phyloP scores from a whole-genome alignment of 2,797 vertebrate species.

The Tokudaia muenninki region DNA sequence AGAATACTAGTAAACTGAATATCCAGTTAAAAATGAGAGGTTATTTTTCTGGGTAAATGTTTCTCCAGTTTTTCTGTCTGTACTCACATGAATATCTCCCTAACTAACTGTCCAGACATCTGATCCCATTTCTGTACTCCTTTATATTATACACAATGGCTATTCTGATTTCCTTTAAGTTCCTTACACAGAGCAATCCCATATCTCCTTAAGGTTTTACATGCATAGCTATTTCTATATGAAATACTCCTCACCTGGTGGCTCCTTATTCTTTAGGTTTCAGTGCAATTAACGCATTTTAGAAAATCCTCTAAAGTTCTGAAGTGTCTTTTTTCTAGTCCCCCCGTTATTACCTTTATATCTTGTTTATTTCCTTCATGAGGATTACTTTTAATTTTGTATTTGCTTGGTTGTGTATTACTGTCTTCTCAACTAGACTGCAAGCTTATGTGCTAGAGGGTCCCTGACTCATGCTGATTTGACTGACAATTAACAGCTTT shows the following conservation, averaged over 20 bases:
- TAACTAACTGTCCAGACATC: background rate
- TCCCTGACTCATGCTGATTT: background rate
- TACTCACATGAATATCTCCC: background rate
- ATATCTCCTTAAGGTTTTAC: background rate
- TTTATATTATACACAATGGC: background rate
- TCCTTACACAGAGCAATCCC: background rate
- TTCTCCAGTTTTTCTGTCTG: background rate
- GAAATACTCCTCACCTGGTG: background rate
- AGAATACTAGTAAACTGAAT: background rate
- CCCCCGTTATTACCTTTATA: background rate
- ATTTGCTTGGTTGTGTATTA: background rate
- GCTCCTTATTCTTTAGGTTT: background rate
- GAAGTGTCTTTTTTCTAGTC: background rate
- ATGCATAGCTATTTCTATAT: background rate
- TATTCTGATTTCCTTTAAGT: background rate
- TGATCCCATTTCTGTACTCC: background rate
- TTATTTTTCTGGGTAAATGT: background rate
- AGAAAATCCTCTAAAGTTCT: background rate
- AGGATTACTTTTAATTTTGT: background rate
- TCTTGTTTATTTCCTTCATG: background rate
- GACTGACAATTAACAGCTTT: background rate
- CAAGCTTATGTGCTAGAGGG: background rate
- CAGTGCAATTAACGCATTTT: background rate
- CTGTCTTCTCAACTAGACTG: background rate
- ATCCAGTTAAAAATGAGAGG: background rate